These are phyloP conservation scores for Tonatia bakeri DNA, from an alignment of 2,113 vertebrate species.

Conservation along the genomic window DNA sequence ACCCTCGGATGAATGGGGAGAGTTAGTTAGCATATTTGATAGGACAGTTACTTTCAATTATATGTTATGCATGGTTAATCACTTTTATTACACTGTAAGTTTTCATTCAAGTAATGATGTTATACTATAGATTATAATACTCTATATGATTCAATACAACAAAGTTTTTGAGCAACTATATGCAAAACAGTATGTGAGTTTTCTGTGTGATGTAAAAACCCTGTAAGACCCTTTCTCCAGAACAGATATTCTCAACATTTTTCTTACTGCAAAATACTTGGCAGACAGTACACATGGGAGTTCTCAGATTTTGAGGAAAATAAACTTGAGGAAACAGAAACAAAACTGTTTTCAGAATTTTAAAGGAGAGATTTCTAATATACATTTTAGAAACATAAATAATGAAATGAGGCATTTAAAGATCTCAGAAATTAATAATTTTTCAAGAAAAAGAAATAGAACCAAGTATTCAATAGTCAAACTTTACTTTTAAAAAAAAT, in stretches of 20 bases:
- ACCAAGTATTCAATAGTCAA: not conserved
- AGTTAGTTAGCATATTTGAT: not conserved
- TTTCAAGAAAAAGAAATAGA: conserved; percentile 5
- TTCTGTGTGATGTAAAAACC: not conserved
- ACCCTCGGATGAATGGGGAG: not conserved
- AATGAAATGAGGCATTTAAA: not conserved
- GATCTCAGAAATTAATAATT: not conserved
- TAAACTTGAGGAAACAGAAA: not conserved
- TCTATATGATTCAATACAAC: not conserved
- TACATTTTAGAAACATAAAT: not conserved
- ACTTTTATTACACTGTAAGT: not conserved
- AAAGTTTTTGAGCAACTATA: not conserved
- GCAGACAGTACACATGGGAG: not conserved
- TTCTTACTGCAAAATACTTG: conserved; percentile 23
- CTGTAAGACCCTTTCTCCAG: not conserved
- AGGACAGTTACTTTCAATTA: not conserved
- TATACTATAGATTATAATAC: not conserved
- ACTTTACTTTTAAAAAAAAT: not conserved
- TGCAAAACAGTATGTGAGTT: not conserved
- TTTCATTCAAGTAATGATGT: not conserved
- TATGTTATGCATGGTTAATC: not conserved
- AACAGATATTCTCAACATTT: not conserved
- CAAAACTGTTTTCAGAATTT: not conserved
- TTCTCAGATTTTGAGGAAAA: conserved; percentile 24
- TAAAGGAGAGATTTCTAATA: not conserved